phyloP scores from a whole-genome alignment of 1,140 invertebrate genomes.

The Caenorhabditis remanei region DNA sequence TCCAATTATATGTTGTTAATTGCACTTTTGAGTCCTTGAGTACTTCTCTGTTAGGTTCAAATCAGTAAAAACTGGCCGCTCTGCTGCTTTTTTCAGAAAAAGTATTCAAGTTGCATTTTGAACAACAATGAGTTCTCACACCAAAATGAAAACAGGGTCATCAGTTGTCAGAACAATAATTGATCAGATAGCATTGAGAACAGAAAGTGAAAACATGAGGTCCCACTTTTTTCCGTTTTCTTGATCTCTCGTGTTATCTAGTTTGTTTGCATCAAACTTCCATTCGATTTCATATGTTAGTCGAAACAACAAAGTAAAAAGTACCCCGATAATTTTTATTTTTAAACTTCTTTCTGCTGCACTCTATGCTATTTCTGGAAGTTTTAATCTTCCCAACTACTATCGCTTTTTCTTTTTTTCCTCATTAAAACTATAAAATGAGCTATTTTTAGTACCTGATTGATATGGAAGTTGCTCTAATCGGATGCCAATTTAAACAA shows the following conservation, averaged over 20 bases:
- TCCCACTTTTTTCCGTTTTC: neutral
- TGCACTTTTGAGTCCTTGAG: too few species aligned
- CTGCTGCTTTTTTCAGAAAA: too few species aligned
- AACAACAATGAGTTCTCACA: neutral
- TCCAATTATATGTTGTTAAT: too few species aligned
- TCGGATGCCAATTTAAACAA: neutral
- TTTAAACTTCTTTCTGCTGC: neutral
- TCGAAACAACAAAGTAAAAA: neutral
- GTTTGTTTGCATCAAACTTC: neutral
- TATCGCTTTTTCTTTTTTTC: neutral
- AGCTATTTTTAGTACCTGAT: neutral
- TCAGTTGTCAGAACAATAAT: slow-evolving; percentile 5
- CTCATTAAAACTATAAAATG: neutral
- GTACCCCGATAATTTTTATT: neutral
- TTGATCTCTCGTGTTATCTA: neutral
- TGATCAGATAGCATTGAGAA: neutral
- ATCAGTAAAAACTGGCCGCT: too few species aligned
- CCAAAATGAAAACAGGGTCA: neutral
- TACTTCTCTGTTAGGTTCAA: too few species aligned
- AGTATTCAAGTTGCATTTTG: too few species aligned
- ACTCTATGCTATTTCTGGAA: neutral
- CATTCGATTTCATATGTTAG: neutral
- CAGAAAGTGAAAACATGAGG: neutral
- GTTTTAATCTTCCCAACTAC: neutral
- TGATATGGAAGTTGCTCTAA: neutral